phyloP scores from a whole-genome alignment of 2,888 invertebrate genomes.

The Helleia helle region DNA sequence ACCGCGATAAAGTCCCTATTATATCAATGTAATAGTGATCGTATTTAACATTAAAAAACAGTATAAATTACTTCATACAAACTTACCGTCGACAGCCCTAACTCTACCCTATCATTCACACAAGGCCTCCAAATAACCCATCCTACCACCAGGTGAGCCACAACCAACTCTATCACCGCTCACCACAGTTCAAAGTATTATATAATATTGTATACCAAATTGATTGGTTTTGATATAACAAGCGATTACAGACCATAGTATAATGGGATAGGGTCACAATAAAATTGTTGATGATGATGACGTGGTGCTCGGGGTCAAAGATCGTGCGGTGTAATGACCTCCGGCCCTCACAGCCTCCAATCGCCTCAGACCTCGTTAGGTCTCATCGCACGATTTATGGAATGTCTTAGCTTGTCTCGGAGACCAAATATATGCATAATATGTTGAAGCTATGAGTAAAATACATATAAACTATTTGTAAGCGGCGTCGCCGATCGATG shows the following conservation, averaged over 20 bases:
- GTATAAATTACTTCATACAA: too few relatives aligned
- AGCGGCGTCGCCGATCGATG: too few relatives aligned
- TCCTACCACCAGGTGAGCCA: background rate
- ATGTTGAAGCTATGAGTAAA: too few relatives aligned
- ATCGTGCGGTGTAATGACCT: background rate
- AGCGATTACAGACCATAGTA: background rate
- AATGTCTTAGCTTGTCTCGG: too few relatives aligned
- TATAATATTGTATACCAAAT: too few relatives aligned
- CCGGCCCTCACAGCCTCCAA: background rate
- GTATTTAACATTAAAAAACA: too few relatives aligned
- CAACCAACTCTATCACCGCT: background rate
- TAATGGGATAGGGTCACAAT: background rate
- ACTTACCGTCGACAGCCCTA: constrained; percentile 1
- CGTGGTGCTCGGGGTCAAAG: constrained; percentile 1
- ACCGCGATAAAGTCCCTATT: too few relatives aligned
- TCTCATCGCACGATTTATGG: constrained; percentile 1
- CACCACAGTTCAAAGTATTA: background rate
- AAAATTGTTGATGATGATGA: background rate
- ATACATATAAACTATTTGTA: too few relatives aligned
- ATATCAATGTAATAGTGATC: too few relatives aligned
- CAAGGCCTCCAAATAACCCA: constrained; percentile 6
- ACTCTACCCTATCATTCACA: constrained; percentile 4
- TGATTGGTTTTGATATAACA: background rate
- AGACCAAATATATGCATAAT: too few relatives aligned
- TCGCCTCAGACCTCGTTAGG: background rate